These are phyloP conservation scores for Eucidaris tribuloides DNA, from an alignment of 35 echinoderm and acorn worm genomes.

Conservation along the genomic window DNA sequence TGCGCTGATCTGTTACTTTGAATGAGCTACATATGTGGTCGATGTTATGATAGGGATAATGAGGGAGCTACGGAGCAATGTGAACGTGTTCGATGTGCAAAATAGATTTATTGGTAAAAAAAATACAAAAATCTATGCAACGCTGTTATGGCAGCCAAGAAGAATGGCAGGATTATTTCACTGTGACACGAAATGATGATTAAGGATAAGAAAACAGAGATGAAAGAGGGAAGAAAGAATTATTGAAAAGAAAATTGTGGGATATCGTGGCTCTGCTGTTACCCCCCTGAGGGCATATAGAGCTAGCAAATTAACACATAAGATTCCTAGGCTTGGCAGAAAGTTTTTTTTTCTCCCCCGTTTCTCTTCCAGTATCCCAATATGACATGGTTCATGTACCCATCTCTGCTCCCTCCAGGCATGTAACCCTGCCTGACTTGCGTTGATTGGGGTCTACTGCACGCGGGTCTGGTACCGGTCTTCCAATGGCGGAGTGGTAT, in stretches of 20 bases:
- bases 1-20: too few relatives aligned
- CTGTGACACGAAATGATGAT: too few relatives aligned
- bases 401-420: not conserved
- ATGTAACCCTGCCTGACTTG: slow-evolving; percentile 32
- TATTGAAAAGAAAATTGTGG: slow-evolving; percentile 34
- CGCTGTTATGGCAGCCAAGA: too few relatives aligned
- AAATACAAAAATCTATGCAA: too few relatives aligned
- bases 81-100: too few relatives aligned
- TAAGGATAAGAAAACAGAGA: too few relatives aligned
- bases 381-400: slow-evolving; percentile 8
- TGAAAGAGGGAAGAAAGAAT: slow-evolving; percentile 10
- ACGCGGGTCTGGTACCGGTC: slow-evolving; percentile 23
- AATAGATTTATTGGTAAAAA: too few relatives aligned
- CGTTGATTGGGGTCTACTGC: slow-evolving; percentile 22
- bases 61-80: too few relatives aligned
- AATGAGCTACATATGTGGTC: too few relatives aligned
- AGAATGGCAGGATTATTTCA: too few relatives aligned
- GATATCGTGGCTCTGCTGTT: slow-evolving; percentile 23
- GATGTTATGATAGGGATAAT: too few relatives aligned
- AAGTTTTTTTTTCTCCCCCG: not conserved
- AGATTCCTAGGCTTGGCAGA: not conserved
- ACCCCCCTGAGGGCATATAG: slow-evolving; percentile 5
- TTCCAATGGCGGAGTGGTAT: not conserved
- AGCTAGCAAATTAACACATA: slow-evolving; percentile 27
- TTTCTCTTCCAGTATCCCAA: slow-evolving; percentile 6